These are phyloP conservation scores for Nycticryphes semicollaris DNA, from an alignment of 2,113 vertebrate genomes.

Conservation along the genomic window DNA sequence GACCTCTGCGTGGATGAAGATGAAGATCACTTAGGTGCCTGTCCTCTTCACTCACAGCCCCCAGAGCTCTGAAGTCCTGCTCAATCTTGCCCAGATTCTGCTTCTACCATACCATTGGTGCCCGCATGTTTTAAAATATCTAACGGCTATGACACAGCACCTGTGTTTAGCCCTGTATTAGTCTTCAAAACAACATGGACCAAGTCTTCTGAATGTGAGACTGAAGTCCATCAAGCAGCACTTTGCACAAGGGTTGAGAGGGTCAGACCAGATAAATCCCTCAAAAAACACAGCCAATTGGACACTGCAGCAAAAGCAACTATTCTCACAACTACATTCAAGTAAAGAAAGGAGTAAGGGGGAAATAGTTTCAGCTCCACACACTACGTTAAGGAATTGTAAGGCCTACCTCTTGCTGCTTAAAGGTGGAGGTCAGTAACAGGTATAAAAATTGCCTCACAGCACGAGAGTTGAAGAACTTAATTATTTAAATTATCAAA, in stretches of 20 bases:
- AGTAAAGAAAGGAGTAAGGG: neutral
- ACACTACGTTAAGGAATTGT: neutral
- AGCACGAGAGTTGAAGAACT: neutral
- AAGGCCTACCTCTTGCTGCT: neutral
- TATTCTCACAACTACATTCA: neutral
- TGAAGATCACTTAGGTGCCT: neutral
- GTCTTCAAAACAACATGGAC: neutral
- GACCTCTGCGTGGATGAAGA: neutral
- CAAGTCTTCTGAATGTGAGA: fast-evolving
- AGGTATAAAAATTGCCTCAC: neutral
- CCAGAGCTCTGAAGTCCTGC: neutral
- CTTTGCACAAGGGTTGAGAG: neutral
- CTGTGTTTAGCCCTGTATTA: neutral
- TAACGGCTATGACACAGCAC: fast-evolving
- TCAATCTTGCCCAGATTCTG: neutral
- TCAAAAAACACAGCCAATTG: fast-evolving
- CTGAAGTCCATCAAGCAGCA: neutral
- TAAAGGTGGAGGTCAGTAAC: neutral
- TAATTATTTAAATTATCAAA: neutral
- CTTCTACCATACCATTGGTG: neutral
- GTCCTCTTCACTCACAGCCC: neutral
- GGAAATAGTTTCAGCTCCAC: neutral
- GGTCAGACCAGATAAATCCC: neutral
- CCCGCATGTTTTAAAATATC: neutral
- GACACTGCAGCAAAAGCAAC: neutral